These are phyloP conservation scores for Chaetura pelagica DNA, from an alignment of 2,113 vertebrate species.

Conservation along the genomic window DNA sequence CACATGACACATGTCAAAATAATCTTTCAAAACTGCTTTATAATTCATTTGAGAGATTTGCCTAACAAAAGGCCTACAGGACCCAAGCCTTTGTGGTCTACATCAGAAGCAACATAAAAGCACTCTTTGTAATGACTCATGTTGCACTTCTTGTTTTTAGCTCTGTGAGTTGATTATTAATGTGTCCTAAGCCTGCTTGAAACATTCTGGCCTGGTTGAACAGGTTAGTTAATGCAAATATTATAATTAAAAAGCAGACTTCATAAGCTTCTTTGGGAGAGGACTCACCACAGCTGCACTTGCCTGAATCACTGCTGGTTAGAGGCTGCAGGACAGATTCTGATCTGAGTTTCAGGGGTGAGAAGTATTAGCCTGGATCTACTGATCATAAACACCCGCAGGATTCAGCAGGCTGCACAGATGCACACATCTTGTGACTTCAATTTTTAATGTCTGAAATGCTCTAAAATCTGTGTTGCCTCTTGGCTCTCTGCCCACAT, in stretches of 20 bases:
- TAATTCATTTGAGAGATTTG: conserved; percentile 56
- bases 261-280: background rate
- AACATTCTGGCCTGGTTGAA: background rate
- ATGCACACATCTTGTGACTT: background rate
- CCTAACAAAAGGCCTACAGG: conserved; percentile 57
- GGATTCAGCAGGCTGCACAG: background rate
- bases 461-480: background rate
- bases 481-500: background rate
- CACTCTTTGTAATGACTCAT: conserved; percentile 30
- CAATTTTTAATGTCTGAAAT: background rate
- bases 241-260: conserved; percentile 49
- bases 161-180: conserved; percentile 13
- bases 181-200: background rate
- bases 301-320: background rate
- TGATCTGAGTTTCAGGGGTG: conserved; percentile 35
- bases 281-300: background rate
- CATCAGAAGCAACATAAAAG: conserved; percentile 67
- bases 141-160: conserved; percentile 9
- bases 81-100: conserved; percentile 55
- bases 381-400: background rate
- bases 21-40: conserved; percentile 41
- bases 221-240: conserved; percentile 32
- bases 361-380: background rate
- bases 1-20: conserved; percentile 12
- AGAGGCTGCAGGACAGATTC: background rate